These are phyloP conservation scores for Harpalus rubripes DNA, from an alignment of 2,888 invertebrate species.

Conservation along the genomic window DNA sequence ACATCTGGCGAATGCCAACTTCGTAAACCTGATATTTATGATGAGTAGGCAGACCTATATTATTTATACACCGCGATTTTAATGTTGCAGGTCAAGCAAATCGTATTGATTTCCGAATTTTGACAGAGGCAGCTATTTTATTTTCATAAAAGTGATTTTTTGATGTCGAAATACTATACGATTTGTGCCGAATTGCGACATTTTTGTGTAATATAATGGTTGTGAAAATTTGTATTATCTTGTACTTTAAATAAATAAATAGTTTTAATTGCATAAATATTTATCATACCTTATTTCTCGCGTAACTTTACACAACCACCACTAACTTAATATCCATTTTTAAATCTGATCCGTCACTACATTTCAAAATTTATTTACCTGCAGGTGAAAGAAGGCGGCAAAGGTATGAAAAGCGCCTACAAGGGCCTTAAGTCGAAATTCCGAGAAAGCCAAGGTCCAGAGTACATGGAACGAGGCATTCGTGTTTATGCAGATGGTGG, in stretches of 20 bases:
- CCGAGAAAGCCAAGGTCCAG: slow-evolving; percentile 76
- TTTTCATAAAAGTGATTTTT: too few relatives aligned
- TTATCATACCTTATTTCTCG: not conserved
- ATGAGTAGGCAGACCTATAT: too few relatives aligned
- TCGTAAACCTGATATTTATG: too few relatives aligned
- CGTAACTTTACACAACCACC: too few relatives aligned
- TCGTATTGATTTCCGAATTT: too few relatives aligned
- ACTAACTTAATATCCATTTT: not conserved
- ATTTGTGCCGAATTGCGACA: not conserved
- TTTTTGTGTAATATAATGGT: slow-evolving; percentile 22
- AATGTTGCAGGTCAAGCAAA: too few relatives aligned
- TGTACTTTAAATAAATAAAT: slow-evolving; percentile 40
- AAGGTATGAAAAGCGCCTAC: slow-evolving; percentile 88
- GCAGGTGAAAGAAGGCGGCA: slow-evolving; percentile 86
- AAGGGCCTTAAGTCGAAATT: slow-evolving; percentile 86
- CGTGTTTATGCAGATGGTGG: slow-evolving; percentile 69
- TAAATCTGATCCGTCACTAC: not conserved
- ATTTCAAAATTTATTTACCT: not conserved
- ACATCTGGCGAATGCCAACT: too few relatives aligned
- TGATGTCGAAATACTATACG: too few relatives aligned
- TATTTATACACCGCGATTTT: too few relatives aligned
- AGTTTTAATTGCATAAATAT: slow-evolving; percentile 12
- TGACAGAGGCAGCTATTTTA: too few relatives aligned
- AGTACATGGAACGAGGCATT: slow-evolving; percentile 74
- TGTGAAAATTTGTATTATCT: slow-evolving; percentile 48